Evolutionary conservation across 2,888 invertebrate species (phyloP), one percentile per base, ranked within the genome.

Genomic region (Priocnemis perturbator): DNA sequence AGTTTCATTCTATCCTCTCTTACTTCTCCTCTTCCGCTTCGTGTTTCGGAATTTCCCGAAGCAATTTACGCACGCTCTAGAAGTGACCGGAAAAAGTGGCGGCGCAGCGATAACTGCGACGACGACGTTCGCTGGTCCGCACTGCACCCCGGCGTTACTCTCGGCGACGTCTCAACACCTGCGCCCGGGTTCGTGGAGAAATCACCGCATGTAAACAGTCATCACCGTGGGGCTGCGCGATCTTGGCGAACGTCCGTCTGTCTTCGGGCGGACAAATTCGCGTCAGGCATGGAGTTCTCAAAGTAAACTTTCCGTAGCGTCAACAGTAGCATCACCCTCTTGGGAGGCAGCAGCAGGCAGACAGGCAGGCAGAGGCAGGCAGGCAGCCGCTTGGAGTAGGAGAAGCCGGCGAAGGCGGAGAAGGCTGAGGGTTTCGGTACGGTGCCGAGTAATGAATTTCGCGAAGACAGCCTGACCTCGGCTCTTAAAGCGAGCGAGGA

Each of bases 401-500:
- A 56, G 37, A 1, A 30, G 37, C 26, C 11, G 14, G 4, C 26
- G 44, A 23, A 15, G 15, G 21, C 9, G 5, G 26, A 0, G 3
- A 59, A 21, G 20, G 23, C 52, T 23, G 53, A 48, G 64, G 59
- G 58, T 55, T 19, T 45, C 58, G 53, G 61, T 53, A 55, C 64
- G 47, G 69, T 47, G 68, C 64, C 77, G 68, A 64, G 76, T 82
- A 82, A 82, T 81, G 79, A 82, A 81, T 79, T 79, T 82, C 68
- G 68, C 66, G 74, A 74, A 69, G 74, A 73, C 70, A 67, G 69
- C 55, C 64, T 65, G 52, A 77, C 70, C 68, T 74, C 66, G 64
- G 62, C 67, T 67, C 67, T 71, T 67, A 59, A 67, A 59, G 61
- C 71, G 64, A 70, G 71, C 70, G 62, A 57, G 65, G 67, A 65